Conservation (phyloP, 2,113 vertebrate genomes). For the Stegastes partitus region DNA sequence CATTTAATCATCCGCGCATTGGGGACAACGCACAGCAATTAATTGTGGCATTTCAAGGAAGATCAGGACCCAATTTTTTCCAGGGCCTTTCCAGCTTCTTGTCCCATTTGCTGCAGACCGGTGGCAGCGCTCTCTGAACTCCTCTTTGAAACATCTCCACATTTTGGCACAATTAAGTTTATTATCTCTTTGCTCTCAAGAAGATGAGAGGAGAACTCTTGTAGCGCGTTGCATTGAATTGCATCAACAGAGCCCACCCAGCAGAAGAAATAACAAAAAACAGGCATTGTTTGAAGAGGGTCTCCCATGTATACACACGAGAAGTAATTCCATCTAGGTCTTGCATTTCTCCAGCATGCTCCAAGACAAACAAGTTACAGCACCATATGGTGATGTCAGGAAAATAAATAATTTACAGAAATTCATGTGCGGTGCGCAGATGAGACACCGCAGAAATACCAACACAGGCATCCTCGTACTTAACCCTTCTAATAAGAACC, state of each 20-base stretch:
- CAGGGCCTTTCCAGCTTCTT: constrained; percentile 67
- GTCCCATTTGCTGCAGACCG: constrained; percentile 52
- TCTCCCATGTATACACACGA: constrained; percentile 78
- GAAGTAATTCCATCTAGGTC: constrained; percentile 71
- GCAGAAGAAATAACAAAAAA: constrained; percentile 78
- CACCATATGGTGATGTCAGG: constrained; percentile 83
- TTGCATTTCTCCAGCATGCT: constrained; percentile 72
- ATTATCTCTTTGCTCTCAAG: constrained; percentile 56
- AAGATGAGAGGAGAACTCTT: constrained; percentile 57
- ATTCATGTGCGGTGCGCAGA: constrained; percentile 76
- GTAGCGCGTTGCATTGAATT: constrained; percentile 71
- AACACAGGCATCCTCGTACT: constrained; percentile 77
- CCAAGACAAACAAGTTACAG: constrained; percentile 80
- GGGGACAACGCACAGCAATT: constrained; percentile 83
- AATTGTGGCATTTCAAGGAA: constrained; percentile 88
- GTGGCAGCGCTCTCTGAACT: constrained; percentile 24
- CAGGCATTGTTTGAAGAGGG: constrained; percentile 80
- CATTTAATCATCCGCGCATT: constrained; percentile 86
- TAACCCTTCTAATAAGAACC: constrained; percentile 82
- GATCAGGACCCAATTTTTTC: constrained; percentile 85
- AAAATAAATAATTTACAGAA: constrained; percentile 85
- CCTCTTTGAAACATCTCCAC: constrained; percentile 57
- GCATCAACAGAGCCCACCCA: constrained; percentile 79
- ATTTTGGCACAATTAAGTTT: constrained; percentile 75
- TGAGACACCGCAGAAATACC: constrained; percentile 82